These are phyloP conservation scores for Volucella inanis DNA, from an alignment of 2,888 invertebrate genomes.

Conservation along the genomic window DNA sequence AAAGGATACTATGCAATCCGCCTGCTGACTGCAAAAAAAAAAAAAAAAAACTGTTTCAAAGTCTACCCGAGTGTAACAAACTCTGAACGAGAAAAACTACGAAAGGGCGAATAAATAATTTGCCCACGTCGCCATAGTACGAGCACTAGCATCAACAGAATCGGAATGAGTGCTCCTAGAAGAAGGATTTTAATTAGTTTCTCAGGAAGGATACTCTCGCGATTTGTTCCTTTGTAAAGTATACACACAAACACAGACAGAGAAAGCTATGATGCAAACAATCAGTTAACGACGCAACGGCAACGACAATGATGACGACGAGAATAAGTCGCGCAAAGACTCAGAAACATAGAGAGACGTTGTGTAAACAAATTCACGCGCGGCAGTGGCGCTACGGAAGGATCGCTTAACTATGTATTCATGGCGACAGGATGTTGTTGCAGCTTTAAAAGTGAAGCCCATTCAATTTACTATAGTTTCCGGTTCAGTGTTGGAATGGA, in stretches of 20 bases:
- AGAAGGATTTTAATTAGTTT: constrained; percentile 72
- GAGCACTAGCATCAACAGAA: constrained; percentile 14
- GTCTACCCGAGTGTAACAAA: constrained; percentile 58
- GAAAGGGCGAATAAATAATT: constrained; percentile 71
- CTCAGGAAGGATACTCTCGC: constrained; percentile 63
- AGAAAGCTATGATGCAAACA: constrained; percentile 28
- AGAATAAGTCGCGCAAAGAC: constrained; percentile 18
- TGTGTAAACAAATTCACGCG: constrained; percentile 66
- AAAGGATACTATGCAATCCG: constrained; percentile 5
- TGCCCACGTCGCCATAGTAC: constrained; percentile 49
- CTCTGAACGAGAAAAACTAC: constrained; percentile 48
- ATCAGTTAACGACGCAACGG: constrained; percentile 34
- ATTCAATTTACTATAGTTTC: constrained; percentile 55
- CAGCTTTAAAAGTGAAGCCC: constrained; percentile 46
- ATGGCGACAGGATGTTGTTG: constrained; percentile 51
- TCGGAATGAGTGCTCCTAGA: constrained; percentile 44
- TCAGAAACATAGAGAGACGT: constrained; percentile 44
- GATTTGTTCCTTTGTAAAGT: constrained; percentile 47
- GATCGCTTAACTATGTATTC: constrained; percentile 52
- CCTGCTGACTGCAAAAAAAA: constrained; percentile 17
- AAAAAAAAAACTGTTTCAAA: no score
- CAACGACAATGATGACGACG: no score
- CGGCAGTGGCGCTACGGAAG: constrained; percentile 42
- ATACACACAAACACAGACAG: constrained; percentile 13
- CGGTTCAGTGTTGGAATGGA: constrained; percentile 18